Conservation (phyloP, 2,888 invertebrate species). For the Nemotelus nigrinus region DNA sequence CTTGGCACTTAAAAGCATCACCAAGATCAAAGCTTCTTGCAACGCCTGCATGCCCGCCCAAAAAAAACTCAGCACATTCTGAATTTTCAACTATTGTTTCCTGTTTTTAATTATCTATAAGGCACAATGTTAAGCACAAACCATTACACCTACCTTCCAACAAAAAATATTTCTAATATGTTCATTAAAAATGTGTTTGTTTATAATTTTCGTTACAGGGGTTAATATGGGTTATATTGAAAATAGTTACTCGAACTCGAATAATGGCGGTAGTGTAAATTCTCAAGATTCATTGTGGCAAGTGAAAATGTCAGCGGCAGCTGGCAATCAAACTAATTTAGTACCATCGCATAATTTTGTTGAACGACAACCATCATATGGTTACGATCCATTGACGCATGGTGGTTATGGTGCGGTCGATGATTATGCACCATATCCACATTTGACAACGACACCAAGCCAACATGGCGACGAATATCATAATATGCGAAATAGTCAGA, state of each 20-base stretch:
- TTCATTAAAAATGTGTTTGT: background rate
- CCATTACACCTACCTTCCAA: background rate
- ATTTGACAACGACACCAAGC: conserved; percentile 74
- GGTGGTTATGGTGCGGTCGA: conserved; percentile 85
- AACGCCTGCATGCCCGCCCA: no score
- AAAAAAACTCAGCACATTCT: no score
- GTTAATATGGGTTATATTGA: conserved; percentile 91
- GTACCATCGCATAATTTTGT: conserved; percentile 70
- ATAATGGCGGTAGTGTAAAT: conserved; percentile 94
- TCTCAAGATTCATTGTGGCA: conserved; percentile 95
- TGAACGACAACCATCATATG: conserved; percentile 76
- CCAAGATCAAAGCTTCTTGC: no score
- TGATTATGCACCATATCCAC: conserved; percentile 87
- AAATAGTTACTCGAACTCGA: conserved; percentile 91
- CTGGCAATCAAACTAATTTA: conserved; percentile 73
- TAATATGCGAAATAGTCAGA: conserved; percentile 77
- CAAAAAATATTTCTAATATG: background rate
- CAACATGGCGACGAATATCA: conserved; percentile 77
- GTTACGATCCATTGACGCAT: conserved; percentile 82
- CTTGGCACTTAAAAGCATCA: no score
- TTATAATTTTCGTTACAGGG: conserved; percentile 67
- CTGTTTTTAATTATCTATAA: no score
- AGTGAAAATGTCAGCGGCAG: conserved; percentile 86
- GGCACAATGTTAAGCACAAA: no score
- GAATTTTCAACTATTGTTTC: no score